phyloP scores from a whole-genome alignment of 2,113 vertebrate genomes.

The Epinephelus fuscoguttatus region DNA sequence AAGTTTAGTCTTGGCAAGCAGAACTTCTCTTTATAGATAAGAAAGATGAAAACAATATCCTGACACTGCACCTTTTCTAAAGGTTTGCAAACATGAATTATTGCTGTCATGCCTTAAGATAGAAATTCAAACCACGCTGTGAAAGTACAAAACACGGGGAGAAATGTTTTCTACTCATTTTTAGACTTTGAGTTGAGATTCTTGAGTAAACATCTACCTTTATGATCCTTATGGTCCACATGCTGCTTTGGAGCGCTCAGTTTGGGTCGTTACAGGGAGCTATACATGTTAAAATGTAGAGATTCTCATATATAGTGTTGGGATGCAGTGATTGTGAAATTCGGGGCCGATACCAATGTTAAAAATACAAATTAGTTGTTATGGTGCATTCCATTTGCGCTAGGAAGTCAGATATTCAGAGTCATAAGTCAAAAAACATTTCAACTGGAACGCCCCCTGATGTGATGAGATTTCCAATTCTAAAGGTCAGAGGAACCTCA shows the following conservation, averaged over 20 bases:
- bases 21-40: constrained; percentile 55
- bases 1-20: constrained; percentile 61
- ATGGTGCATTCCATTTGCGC: too few relatives aligned
- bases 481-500: too few relatives aligned
- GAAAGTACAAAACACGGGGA: constrained; percentile 44
- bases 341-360: too few relatives aligned
- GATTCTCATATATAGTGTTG: neutral
- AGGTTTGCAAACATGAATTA: constrained; percentile 57
- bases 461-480: too few relatives aligned
- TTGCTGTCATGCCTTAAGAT: constrained; percentile 54
- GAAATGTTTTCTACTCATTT: constrained; percentile 23
- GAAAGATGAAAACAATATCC: constrained; percentile 62
- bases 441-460: too few relatives aligned
- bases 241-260: constrained; percentile 11
- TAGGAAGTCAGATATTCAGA: too few relatives aligned
- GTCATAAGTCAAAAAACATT: too few relatives aligned
- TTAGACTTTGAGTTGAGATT: constrained; percentile 28
- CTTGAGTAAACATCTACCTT: constrained; percentile 44
- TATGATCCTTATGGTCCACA: constrained; percentile 9
- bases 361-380: too few relatives aligned
- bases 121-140: constrained; percentile 60
- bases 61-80: constrained; percentile 62
- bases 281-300: neutral
- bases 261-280: neutral
- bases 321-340: too few relatives aligned